Conservation (phyloP, 2,888 invertebrate species). For the Formica aserva region DNA sequence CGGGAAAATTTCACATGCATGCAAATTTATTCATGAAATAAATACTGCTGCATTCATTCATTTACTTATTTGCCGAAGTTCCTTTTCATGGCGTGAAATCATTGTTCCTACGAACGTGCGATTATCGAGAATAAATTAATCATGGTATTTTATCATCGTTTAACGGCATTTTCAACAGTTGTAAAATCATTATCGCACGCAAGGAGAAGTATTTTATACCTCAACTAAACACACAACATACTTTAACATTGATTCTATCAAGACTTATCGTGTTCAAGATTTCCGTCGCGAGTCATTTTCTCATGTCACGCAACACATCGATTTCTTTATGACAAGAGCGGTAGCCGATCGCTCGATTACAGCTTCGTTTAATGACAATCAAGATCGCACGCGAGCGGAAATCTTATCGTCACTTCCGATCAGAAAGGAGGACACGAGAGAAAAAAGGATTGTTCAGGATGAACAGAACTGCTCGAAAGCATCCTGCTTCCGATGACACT, state of each 20-base stretch:
- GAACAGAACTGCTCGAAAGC: constrained; percentile 52
- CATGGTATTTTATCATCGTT: constrained; percentile 19
- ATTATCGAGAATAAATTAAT: constrained; percentile 42
- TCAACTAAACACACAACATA: background rate
- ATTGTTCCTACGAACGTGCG: constrained; percentile 1
- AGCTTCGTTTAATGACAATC: constrained; percentile 42
- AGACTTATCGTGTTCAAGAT: constrained; percentile 31
- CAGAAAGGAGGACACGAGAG: constrained; percentile 35
- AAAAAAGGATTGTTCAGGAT: constrained; percentile 36
- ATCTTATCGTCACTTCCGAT: constrained; percentile 78
- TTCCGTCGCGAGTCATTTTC: constrained; percentile 28
- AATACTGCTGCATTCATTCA: background rate
- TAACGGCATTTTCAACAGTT: background rate
- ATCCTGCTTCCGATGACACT: constrained; percentile 69
- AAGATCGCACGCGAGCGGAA: constrained; percentile 68
- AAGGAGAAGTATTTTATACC: background rate
- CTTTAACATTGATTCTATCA: constrained; percentile 1
- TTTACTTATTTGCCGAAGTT: constrained; percentile 32
- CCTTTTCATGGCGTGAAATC: constrained; percentile 20
- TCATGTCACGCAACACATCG: constrained; percentile 26
- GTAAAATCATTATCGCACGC: constrained; percentile 14
- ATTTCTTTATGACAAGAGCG: background rate
- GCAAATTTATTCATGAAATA: constrained; percentile 22
- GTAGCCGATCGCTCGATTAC: constrained; percentile 21
- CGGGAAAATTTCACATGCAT: constrained; percentile 11